phyloP scores from a whole-genome alignment of 2,888 invertebrate species.

The Noctua janthe region DNA sequence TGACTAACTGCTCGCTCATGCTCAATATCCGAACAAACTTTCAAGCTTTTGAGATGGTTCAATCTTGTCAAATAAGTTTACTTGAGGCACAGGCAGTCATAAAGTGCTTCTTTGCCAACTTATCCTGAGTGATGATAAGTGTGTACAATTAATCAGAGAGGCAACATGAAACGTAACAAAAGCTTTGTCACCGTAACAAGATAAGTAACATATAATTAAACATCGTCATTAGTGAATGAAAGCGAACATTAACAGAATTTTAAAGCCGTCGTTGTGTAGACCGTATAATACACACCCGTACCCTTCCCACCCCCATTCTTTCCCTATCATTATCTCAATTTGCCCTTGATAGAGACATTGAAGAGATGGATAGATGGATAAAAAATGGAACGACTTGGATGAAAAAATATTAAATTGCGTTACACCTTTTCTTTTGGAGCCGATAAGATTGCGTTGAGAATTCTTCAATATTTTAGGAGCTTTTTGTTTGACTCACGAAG shows the following conservation, averaged over 20 bases:
- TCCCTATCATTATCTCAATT: constrained; percentile 81
- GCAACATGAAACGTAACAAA: constrained; percentile 47
- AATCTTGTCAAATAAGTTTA: constrained; percentile 27
- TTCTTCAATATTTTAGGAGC: constrained; percentile 42
- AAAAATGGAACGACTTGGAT: constrained; percentile 58
- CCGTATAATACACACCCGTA: constrained; percentile 48
- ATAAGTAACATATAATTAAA: constrained; percentile 51
- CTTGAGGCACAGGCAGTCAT: not conserved
- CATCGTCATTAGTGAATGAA: constrained; percentile 46
- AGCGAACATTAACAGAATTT: constrained; percentile 55
- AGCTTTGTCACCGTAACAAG: constrained; percentile 45
- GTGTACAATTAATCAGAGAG: constrained; percentile 36
- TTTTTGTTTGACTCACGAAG: constrained; percentile 32
- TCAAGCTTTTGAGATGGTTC: not conserved
- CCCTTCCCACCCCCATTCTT: constrained; percentile 65
- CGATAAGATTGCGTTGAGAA: constrained; percentile 51
- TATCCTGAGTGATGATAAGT: constrained; percentile 29
- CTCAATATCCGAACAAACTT: not conserved
- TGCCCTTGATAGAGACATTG: constrained; percentile 83
- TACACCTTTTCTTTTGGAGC: constrained; percentile 57
- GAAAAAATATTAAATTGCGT: constrained; percentile 64
- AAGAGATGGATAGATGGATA: constrained; percentile 57
- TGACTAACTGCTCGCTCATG: constrained; percentile 5
- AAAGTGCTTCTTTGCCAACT: constrained; percentile 10
- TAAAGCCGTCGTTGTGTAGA: constrained; percentile 45